Conservation (phyloP, 2,113 vertebrate genomes). For the Oncorhynchus nerka region DNA sequence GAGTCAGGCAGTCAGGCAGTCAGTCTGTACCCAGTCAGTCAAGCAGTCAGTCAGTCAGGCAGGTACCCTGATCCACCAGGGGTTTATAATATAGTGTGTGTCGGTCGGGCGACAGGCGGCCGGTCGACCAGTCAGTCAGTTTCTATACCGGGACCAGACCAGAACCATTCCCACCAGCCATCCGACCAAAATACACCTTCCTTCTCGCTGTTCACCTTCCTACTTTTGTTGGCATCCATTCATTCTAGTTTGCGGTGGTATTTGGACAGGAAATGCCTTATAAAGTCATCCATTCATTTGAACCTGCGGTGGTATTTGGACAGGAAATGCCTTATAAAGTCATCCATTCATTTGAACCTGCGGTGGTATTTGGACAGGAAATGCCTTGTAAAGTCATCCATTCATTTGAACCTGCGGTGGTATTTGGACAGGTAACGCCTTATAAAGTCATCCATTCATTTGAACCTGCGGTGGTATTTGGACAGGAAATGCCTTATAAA, state of each 20-base stretch:
- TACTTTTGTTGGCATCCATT: slow-evolving; percentile 67
- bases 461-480: accelerated
- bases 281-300: slow-evolving; percentile 44
- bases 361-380: accelerated
- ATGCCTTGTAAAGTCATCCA: too few species aligned
- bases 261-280: slow-evolving; percentile 59
- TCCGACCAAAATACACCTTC: slow-evolving; percentile 43
- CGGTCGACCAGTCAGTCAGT: slow-evolving; percentile 31
- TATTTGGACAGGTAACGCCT: too few species aligned
- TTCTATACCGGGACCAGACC: slow-evolving; percentile 36
- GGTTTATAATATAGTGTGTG: background rate
- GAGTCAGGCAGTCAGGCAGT: too few species aligned
- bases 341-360: too few species aligned
- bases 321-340: too few species aligned
- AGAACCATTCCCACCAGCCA: slow-evolving; percentile 56
- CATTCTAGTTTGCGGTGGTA: slow-evolving; percentile 18
- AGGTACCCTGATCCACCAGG: too few species aligned
- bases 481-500: too few species aligned
- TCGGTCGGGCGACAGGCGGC: slow-evolving; percentile 47
- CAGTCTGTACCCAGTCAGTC: too few species aligned
- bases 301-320: too few species aligned
- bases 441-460: too few species aligned
- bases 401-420: too few species aligned
- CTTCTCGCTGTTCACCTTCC: slow-evolving; percentile 71
- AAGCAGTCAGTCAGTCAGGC: too few species aligned